Evolutionary conservation across 2,888 invertebrate genomes (phyloP).

Genomic region (Silvanus unidentatus): DNA sequence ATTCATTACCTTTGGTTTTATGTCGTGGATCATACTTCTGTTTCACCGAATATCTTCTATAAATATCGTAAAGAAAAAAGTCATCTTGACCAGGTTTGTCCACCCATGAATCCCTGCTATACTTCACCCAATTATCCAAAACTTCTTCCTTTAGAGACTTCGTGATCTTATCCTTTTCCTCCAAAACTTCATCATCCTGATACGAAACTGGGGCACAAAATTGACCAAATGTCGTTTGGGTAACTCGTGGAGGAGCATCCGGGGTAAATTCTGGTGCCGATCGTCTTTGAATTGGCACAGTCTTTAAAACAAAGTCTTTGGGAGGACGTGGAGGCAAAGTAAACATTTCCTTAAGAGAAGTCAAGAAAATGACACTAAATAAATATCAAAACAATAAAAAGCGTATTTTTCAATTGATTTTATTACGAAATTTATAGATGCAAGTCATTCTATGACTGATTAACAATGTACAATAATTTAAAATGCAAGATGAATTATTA

Average conservation of each 20-base stretch:
- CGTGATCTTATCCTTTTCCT: constrained; percentile 3
- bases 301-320: constrained; percentile 37
- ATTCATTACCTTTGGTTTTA: constrained; percentile 32
- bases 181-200: constrained; percentile 37
- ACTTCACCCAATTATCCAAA: constrained; percentile 48
- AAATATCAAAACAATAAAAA: constrained; percentile 4
- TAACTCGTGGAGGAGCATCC: constrained; percentile 45
- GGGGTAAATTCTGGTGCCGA: constrained; percentile 48
- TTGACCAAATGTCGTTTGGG: constrained; percentile 48
- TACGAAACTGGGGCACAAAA: constrained; percentile 48
- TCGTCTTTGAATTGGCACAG: constrained; percentile 28
- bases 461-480: constrained; percentile 32
- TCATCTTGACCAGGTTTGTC: constrained; percentile 53
- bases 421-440: constrained; percentile 42
- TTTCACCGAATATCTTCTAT: constrained; percentile 41
- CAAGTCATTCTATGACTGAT: constrained; percentile 38
- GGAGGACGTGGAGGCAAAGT: constrained; percentile 38
- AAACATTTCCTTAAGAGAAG: constrained; percentile 32
- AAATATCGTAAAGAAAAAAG: constrained; percentile 50
- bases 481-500: constrained; percentile 26
- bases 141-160: constrained; percentile 27
- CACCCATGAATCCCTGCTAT: constrained; percentile 52
- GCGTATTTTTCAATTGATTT: constrained; percentile 25
- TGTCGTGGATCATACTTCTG: constrained; percentile 32
- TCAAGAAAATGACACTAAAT: neutral